phyloP scores from a whole-genome alignment of 2,888 invertebrate genomes.

The Orchesella flavescens region DNA sequence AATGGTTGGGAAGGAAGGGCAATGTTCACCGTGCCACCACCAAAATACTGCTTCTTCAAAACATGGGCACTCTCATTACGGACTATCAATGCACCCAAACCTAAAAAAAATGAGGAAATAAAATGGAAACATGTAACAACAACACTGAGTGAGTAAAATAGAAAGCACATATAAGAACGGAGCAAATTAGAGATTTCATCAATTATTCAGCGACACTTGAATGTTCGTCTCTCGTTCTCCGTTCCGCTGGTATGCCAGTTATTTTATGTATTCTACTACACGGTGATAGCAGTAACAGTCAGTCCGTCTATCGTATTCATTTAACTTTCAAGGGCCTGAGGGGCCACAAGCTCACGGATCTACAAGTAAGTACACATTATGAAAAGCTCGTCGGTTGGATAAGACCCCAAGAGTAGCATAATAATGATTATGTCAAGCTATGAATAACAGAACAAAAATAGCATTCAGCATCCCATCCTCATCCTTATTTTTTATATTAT shows the following conservation, averaged over 20 bases:
- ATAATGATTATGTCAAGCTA: constrained; percentile 48
- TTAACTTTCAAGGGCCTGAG: constrained; percentile 29
- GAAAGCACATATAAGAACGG: constrained; percentile 36
- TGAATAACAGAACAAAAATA: constrained; percentile 38
- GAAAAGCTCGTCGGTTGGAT: constrained; percentile 17
- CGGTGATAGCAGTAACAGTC: no score
- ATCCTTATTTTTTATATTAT: constrained; percentile 12
- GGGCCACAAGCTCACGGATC: constrained; percentile 12
- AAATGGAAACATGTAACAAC: constrained; percentile 50
- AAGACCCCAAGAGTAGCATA: constrained; percentile 36
- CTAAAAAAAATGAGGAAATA: constrained; percentile 57
- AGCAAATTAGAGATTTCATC: constrained; percentile 64
- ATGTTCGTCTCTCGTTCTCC: constrained; percentile 40
- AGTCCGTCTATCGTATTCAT: background rate
- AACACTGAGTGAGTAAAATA: constrained; percentile 36
- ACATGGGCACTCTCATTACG: constrained; percentile 79
- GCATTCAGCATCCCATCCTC: constrained; percentile 1
- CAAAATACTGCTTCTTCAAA: constrained; percentile 87
- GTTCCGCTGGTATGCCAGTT: background rate
- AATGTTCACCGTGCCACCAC: constrained; percentile 94
- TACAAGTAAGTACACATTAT: constrained; percentile 23
- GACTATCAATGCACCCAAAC: constrained; percentile 91
- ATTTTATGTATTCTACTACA: no score
- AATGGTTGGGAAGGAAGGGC: constrained; percentile 83
- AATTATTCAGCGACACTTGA: constrained; percentile 63